phyloP scores from a whole-genome alignment of 2,888 invertebrate species.

The Andrena hattorfiana region DNA sequence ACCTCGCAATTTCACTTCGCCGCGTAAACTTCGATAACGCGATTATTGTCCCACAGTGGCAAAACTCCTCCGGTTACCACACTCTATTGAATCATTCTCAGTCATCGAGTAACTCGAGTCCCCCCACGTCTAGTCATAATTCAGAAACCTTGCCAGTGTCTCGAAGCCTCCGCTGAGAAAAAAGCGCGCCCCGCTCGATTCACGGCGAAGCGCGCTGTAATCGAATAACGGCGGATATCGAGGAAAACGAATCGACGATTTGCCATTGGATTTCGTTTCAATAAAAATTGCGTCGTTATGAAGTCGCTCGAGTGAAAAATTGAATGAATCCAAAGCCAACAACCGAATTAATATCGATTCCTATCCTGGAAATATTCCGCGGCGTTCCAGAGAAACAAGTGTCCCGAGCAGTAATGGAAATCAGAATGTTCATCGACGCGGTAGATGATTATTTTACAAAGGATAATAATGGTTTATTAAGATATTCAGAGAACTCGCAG shows the following conservation, averaged over 20 bases:
- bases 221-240: background rate
- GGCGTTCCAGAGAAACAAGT: background rate
- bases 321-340: constrained; percentile 30
- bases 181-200: constrained; percentile 3
- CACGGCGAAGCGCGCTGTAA: background rate
- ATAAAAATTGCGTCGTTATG: constrained; percentile 24
- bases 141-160: background rate
- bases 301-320: constrained; percentile 19
- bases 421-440: background rate
- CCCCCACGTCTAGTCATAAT: background rate
- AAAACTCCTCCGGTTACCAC: background rate
- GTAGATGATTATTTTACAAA: background rate
- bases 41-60: constrained; percentile 15
- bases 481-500: background rate
- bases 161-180: background rate
- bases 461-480: background rate
- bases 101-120: constrained; percentile 3
- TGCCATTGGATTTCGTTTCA: constrained; percentile 10
- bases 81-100: constrained; percentile 21
- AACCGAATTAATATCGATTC: constrained; percentile 46
- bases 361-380: background rate
- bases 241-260: background rate
- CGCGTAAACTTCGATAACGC: constrained; percentile 36
- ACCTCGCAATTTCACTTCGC: constrained; percentile 24
- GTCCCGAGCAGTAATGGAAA: background rate